A percentile compares a stretch with the other conserved stretches of the same genome.
Evolutionary conservation across 2,797 vertebrate genomes (phyloP).

Genomic region (Eulemur mongoz): DNA sequence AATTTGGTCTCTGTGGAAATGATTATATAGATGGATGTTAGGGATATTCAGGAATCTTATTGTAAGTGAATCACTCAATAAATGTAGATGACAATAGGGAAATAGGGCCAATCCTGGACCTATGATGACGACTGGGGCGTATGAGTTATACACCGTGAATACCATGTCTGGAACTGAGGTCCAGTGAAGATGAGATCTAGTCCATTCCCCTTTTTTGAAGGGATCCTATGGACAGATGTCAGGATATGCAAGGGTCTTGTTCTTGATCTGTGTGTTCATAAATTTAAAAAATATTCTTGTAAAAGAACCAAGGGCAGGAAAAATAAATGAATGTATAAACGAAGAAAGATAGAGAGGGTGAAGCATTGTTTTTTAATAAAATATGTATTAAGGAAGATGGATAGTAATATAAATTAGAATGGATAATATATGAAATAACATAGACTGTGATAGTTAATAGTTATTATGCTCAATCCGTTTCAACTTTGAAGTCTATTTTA

Average conservation of each 20-base stretch:
- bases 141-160: neutral
- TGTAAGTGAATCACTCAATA: neutral
- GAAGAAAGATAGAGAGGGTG: neutral
- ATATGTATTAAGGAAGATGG: neutral
- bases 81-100: neutral
- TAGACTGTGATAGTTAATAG: neutral
- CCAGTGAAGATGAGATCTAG: neutral
- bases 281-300: neutral
- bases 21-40: neutral
- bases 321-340: neutral
- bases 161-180: neutral
- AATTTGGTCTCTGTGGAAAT: neutral
- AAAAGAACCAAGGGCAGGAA: neutral
- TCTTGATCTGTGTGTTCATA: neutral
- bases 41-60: neutral
- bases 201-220: fast-evolving
- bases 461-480: neutral
- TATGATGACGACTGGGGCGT: too few species aligned
- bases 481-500: neutral
- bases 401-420: neutral
- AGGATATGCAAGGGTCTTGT: neutral
- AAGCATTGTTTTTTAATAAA: neutral
- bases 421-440: neutral
- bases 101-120: neutral
- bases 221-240: neutral